phyloP scores from a whole-genome alignment of 2,888 invertebrate genomes.

The Drosophila eohydei region DNA sequence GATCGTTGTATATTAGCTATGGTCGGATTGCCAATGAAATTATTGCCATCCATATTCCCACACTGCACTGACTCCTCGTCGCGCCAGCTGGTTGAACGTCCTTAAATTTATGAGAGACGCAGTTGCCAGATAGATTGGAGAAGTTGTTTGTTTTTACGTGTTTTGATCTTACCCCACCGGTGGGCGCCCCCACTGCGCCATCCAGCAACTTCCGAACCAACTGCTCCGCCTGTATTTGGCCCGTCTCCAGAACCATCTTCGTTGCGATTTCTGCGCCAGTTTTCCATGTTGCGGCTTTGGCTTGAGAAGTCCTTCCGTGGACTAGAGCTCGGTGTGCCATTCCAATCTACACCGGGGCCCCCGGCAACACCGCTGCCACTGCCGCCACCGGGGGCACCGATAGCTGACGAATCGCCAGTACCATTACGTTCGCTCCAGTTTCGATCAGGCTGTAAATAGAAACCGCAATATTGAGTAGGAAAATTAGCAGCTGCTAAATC shows the following conservation, averaged over 20 bases:
- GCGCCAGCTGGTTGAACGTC: constrained; percentile 84
- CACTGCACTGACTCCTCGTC: constrained; percentile 77
- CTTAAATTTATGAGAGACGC: constrained; percentile 50
- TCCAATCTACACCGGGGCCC: constrained; percentile 75
- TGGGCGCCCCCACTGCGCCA: constrained; percentile 73
- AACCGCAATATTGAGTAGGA: not conserved
- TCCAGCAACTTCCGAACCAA: constrained; percentile 55
- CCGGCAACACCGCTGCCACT: constrained; percentile 20
- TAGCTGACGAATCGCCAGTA: constrained; percentile 59
- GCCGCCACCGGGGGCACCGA: constrained; percentile 6
- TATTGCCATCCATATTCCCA: constrained; percentile 34
- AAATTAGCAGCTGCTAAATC: not conserved
- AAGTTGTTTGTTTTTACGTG: not conserved
- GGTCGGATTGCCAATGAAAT: constrained; percentile 32
- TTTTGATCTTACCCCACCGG: constrained; percentile 80
- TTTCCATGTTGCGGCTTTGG: constrained; percentile 82
- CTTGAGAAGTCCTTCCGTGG: constrained; percentile 83
- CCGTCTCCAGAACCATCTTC: constrained; percentile 80
- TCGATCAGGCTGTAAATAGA: constrained; percentile 74
- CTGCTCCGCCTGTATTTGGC: constrained; percentile 25
- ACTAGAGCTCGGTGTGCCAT: constrained; percentile 82
- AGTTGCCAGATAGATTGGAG: not conserved
- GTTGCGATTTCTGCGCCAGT: constrained; percentile 83
- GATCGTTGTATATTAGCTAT: constrained; percentile 73
- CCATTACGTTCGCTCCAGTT: constrained; percentile 84